Conservation (phyloP, 2,797 vertebrate genomes). For the Decapterus maruadsi region DNA sequence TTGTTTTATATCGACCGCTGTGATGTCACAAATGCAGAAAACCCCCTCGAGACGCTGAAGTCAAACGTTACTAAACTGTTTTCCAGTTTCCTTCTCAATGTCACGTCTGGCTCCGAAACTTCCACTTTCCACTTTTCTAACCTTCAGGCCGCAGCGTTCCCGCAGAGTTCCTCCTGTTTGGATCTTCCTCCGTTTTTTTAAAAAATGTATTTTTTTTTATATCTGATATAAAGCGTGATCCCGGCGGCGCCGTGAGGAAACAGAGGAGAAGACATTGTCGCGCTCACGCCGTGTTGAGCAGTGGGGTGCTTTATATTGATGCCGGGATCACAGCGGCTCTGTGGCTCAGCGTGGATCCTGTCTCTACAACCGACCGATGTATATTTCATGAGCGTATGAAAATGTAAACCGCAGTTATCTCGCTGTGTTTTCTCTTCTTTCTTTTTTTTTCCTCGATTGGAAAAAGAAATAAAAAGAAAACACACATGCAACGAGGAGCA, state of each 20-base stretch:
- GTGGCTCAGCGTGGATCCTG: slow-evolving; percentile 26
- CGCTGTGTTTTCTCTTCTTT: slow-evolving; percentile 5
- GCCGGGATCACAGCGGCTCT: slow-evolving; percentile 28
- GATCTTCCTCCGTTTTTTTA: not conserved
- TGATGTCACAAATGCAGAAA: too few species aligned
- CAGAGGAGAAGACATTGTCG: slow-evolving; percentile 6
- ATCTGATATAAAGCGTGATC: slow-evolving; percentile 36
- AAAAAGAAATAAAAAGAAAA: not conserved
- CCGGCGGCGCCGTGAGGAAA: slow-evolving; percentile 20
- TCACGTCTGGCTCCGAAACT: slow-evolving; percentile 1
- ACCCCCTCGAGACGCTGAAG: too few species aligned
- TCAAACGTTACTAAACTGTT: not conserved
- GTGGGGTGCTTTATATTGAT: slow-evolving; percentile 50
- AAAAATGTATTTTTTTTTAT: not conserved
- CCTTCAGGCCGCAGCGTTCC: slow-evolving; percentile 27
- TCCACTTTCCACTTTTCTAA: slow-evolving; percentile 20
- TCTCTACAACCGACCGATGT: slow-evolving; percentile 35
- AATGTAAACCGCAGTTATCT: slow-evolving; percentile 40
- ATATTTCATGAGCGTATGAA: slow-evolving; percentile 61
- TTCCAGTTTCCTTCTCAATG: not conserved
- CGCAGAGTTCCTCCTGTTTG: not conserved
- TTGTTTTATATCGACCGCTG: too few species aligned
- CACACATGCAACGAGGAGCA: not conserved
- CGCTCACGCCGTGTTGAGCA: slow-evolving; percentile 13
- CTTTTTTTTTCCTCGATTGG: not conserved